Conservation (phyloP, 30 jellyfish, hydroid and myxozoan species). For the Cassiopea xamachana region DNA sequence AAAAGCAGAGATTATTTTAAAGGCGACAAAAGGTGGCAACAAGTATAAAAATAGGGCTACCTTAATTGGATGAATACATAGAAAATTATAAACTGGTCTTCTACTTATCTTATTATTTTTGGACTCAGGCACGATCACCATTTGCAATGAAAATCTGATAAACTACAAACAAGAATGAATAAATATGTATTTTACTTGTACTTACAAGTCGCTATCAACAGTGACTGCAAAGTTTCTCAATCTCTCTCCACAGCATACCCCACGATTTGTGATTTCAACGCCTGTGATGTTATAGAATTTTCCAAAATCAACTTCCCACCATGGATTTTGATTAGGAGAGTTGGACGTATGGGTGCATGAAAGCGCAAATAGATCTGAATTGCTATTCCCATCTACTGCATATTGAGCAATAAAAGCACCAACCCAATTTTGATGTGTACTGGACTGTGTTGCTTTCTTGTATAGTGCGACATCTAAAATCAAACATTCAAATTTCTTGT, state of each 20-base stretch:
- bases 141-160: no score
- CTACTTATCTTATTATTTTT: no score
- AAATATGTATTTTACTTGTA: background rate
- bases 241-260: conserved; percentile 38
- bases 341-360: conserved; percentile 21
- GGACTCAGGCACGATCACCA: no score
- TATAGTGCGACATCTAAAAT: background rate
- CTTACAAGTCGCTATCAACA: conserved; percentile 6
- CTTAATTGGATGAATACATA: no score
- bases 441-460: conserved; percentile 9
- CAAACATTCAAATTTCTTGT: no score
- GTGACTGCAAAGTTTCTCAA: conserved; percentile 23
- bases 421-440: background rate
- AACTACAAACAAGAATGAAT: no score
- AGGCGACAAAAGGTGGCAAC: no score
- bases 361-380: background rate
- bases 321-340: background rate
- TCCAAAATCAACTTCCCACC: conserved; percentile 62
- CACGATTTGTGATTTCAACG: conserved; percentile 44
- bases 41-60: no score
- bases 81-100: no score
- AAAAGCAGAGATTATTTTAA: no score
- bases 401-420: background rate
- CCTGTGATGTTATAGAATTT: background rate
- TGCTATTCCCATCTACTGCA: conserved; percentile 28